A percentile compares a stretch with the other conserved stretches of the same genome.
phyloP scores from a whole-genome alignment of 2,888 invertebrate species.

The Dasypolia templi region DNA sequence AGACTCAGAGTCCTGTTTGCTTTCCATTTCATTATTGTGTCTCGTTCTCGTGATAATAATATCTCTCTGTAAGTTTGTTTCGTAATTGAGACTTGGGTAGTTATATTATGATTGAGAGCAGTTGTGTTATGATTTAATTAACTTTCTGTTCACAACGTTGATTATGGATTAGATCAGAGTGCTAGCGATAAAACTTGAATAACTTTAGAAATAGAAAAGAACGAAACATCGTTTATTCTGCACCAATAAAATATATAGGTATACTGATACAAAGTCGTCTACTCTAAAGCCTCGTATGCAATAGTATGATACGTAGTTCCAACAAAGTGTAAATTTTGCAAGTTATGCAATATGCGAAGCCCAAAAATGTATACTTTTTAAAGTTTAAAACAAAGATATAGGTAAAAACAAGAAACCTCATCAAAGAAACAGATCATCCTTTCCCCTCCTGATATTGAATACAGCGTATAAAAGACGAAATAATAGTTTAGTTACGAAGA shows the following conservation, averaged over 20 bases:
- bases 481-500: conserved; percentile 67
- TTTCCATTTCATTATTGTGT: conserved; percentile 64
- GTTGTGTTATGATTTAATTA: conserved; percentile 17
- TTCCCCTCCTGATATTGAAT: conserved; percentile 70
- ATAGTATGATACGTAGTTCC: too few relatives aligned
- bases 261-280: too few relatives aligned
- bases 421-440: not conserved
- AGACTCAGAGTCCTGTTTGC: conserved; percentile 60
- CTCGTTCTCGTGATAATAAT: conserved; percentile 30
- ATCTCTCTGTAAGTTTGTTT: conserved; percentile 31
- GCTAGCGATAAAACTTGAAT: not conserved
- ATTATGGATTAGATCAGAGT: not conserved
- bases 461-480: conserved; percentile 53
- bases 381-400: not conserved
- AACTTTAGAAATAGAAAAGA: not conserved
- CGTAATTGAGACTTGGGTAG: conserved; percentile 30
- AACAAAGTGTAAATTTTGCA: not conserved
- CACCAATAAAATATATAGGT: too few relatives aligned
- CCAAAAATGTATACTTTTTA: not conserved
- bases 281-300: too few relatives aligned
- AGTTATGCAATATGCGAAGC: not conserved
- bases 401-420: not conserved
- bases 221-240: not conserved
- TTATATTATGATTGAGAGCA: conserved; percentile 15
- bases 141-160: not conserved